phyloP scores from a whole-genome alignment of 2,888 invertebrate species.

The Conchocele bisecta region DNA sequence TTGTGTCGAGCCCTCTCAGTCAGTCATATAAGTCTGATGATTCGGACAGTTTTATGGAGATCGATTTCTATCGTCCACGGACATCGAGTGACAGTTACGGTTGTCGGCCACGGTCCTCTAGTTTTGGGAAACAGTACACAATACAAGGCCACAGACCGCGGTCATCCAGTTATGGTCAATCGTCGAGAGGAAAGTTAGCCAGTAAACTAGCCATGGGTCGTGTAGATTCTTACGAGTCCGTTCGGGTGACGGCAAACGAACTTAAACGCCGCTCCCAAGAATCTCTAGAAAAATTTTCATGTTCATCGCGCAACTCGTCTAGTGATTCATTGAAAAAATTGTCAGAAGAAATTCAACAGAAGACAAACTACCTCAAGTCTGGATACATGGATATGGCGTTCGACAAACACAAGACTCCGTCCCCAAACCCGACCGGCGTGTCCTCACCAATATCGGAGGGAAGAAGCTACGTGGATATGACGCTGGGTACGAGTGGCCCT shows the following conservation, averaged over 20 bases:
- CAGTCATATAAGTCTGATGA: conserved; percentile 73
- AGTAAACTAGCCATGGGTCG: conserved; percentile 52
- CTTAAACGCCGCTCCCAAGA: conserved; percentile 64
- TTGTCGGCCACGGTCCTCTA: conserved; percentile 75
- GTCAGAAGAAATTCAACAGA: conserved; percentile 54
- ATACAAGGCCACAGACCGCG: conserved; percentile 72
- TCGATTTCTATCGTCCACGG: conserved; percentile 77
- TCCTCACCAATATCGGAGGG: conserved; percentile 24
- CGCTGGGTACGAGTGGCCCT: conserved; percentile 56
- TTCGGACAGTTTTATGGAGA: conserved; percentile 80
- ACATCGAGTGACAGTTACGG: conserved; percentile 78
- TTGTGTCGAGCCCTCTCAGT: conserved; percentile 66
- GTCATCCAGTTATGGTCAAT: conserved; percentile 78
- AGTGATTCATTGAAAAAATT: conserved; percentile 72
- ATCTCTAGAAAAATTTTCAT: conserved; percentile 68
- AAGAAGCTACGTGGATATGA: conserved; percentile 73
- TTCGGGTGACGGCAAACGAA: conserved; percentile 69
- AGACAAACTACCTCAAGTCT: conserved; percentile 52
- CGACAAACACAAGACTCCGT: conserved; percentile 65
- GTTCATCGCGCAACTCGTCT: conserved; percentile 71
- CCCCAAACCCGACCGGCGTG: conserved; percentile 51
- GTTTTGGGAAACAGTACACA: conserved; percentile 70
- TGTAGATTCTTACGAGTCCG: conserved; percentile 66
- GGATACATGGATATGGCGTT: conserved; percentile 73
- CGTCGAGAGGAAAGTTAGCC: conserved; percentile 61